Conservation (phyloP, 2,888 invertebrate genomes). For the Melitaea athalia region DNA sequence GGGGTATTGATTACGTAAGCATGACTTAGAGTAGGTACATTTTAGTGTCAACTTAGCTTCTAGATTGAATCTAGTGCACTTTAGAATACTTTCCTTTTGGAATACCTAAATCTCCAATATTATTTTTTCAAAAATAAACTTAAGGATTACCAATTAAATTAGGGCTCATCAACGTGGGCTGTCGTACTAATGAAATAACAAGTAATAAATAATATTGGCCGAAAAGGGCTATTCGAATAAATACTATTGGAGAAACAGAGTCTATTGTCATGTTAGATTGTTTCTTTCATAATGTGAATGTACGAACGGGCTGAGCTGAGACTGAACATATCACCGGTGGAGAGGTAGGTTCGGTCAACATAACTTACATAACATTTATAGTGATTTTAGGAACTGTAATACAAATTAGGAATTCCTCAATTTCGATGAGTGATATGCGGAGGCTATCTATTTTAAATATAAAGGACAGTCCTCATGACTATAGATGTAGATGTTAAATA, state of each 20-base stretch:
- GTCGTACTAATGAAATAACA: neutral
- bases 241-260: conserved; percentile 77
- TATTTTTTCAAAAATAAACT: conserved; percentile 52
- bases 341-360: conserved; percentile 78
- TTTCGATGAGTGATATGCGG: conserved; percentile 71
- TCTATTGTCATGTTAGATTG: conserved; percentile 83
- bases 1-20: conserved; percentile 21
- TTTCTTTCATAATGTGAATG: conserved; percentile 79
- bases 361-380: conserved; percentile 48
- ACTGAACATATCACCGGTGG: conserved; percentile 72
- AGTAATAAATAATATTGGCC: neutral
- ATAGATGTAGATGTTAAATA: conserved; percentile 68
- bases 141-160: neutral
- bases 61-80: conserved; percentile 38
- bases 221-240: conserved; percentile 47
- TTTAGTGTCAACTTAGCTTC: conserved; percentile 23
- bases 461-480: conserved; percentile 81
- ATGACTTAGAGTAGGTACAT: conserved; percentile 30
- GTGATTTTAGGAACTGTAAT: conserved; percentile 32
- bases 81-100: conserved; percentile 37
- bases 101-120: conserved; percentile 67
- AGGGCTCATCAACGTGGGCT: neutral
- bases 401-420: conserved; percentile 66
- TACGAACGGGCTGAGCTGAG: conserved; percentile 73
- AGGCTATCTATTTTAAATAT: conserved; percentile 65